Evolutionary conservation across 2,888 invertebrate genomes (phyloP).

Genomic region (Coecobrya sp.): DNA sequence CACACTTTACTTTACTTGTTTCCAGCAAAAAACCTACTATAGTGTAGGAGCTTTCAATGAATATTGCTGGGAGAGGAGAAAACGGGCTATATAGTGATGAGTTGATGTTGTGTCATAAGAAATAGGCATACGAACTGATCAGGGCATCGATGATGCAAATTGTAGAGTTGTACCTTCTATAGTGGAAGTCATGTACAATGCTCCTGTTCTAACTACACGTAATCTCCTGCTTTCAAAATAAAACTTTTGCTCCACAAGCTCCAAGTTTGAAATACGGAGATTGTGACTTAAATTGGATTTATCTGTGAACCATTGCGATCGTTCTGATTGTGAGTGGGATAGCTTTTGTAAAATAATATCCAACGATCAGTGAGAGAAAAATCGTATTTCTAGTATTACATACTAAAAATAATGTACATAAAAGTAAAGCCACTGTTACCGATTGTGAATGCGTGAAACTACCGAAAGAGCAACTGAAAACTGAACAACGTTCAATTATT

Average conservation of each 20-base stretch:
- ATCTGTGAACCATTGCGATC: slow-evolving; percentile 51
- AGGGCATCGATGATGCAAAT: background rate
- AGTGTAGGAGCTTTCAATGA: slow-evolving; percentile 7
- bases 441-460: slow-evolving; percentile 24
- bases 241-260: slow-evolving; percentile 13
- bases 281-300: slow-evolving; percentile 70
- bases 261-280: background rate
- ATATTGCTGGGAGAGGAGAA: background rate
- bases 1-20: slow-evolving; percentile 63
- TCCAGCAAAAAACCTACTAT: slow-evolving; percentile 62
- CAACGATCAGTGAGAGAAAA: background rate
- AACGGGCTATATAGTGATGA: background rate
- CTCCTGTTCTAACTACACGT: background rate
- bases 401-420: background rate
- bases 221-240: background rate
- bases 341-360: background rate
- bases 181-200: background rate
- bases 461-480: background rate
- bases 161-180: background rate
- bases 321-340: background rate
- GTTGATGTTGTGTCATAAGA: background rate
- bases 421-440: background rate
- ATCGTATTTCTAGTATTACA: background rate
- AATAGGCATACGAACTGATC: background rate
- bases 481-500: slow-evolving; percentile 9